Evolutionary conservation across 1,140 invertebrate genomes (phyloP), one percentile per base, ranked within the genome.

Genomic region (Muscidifurax raptorellus): DNA sequence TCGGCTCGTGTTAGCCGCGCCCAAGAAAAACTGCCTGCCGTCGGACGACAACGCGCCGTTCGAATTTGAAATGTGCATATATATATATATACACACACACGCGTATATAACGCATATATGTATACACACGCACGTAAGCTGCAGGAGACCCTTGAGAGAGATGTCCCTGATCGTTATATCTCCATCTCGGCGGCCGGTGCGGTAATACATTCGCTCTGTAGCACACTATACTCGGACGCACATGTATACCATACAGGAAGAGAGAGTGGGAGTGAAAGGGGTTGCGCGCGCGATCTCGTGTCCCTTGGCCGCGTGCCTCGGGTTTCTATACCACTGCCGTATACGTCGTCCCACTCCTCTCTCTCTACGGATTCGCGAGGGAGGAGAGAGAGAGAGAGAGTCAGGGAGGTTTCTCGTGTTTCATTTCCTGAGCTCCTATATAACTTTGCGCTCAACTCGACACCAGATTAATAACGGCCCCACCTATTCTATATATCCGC

Each of bases 351-450:
- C 22, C 52, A 59, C 22, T 59, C 52, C 52, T 59, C 52, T 59
- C 52, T 59, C 18, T 44, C 40, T 79, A 71, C 13, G 22, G 36
- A n/a, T 27, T 13, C 22, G 79, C 84, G 72, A 71, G 40, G 40
- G 84, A 85, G 83, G 83, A 84, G 78, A 79, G 44, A 47, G 44
- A 47, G 13, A 47, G 44, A 47, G 52, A 59, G 52, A 59, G 86
- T 86, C 87, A 90, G 89, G 91, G 90, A 91, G 90, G 89, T 92
- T 91, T 92, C 91, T 92, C 92, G 91, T 92, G 92, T 93, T 93
- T 93, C 92, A 93, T 93, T 93, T 93, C 92, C 92, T 93, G 92
- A 93, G 92, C 92, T 93, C 92, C 92, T 92, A 92, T 92, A 93
- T 93, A 93, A 93, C 92, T 93, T 92, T 92, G 92, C 92, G 92